Base-by-base conservation (phyloP, 2,113 vertebrate species). In the Zeus faber region DNA sequence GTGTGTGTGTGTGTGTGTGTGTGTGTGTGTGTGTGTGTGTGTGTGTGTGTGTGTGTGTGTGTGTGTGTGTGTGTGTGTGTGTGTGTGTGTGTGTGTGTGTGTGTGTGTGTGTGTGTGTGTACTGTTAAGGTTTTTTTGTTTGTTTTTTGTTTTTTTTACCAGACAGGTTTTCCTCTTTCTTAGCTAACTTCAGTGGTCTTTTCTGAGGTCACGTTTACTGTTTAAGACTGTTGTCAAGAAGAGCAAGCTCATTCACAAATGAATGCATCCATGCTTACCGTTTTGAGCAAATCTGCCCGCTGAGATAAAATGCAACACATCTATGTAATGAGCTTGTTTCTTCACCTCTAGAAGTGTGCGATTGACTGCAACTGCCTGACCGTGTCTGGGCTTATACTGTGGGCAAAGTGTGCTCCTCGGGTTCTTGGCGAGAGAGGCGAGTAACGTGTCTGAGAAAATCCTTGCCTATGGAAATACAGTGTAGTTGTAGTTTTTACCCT, bases 301-400 rank as follows among this genome's bases (percentile, higher is more conserved):
- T n/a, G 88, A 93, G 85, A 92, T 88, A 89, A 89, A 88, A 90
- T 91, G 91, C 91, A 92, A 86, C 87, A 83, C 90, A 92, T 94
- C 29, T 76, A 77, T 62, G 74, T 31, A 65, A 52, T 55, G 71
- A 82, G 54, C 43, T 82, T 39, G 50, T 62, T 54, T 67, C 67
- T 66, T 69, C 70, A 61, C 65, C 61, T 79, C 43, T 59, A 53
- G 68, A 70, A 80, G 67, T 64, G 65, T 69, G 65, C 69, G 45
- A 66, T 49, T 71, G 31, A 67, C 67, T 71, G 70, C 56, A 40
- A 54, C 49, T 58, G 69, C 49, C 21, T 61, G 59, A 61, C 58
- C 16, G 17, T 56, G 52, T 67, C 56, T 58, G 41, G 20, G 31
- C 60, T 50, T 40, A 63, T 59, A 52, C 78, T 64, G 65, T 49